These are phyloP conservation scores for Rhinogobius similis DNA, from an alignment of 2,113 vertebrate species.

Conservation along the genomic window DNA sequence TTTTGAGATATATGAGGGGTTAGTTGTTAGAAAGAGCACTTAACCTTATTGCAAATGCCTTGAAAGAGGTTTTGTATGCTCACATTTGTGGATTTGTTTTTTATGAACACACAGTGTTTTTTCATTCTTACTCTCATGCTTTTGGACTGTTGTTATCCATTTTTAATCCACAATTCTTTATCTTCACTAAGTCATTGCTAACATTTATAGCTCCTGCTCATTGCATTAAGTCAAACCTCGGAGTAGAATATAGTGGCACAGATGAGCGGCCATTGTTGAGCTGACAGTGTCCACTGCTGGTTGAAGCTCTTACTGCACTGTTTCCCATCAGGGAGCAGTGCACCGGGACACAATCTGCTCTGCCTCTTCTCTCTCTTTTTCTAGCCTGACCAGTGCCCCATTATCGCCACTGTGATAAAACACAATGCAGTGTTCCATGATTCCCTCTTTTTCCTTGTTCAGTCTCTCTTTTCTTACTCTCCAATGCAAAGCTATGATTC, in stretches of 20 bases:
- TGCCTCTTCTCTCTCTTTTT: not conserved
- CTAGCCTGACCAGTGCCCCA: not conserved
- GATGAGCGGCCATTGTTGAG: conserved; percentile 66
- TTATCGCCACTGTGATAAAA: not conserved
- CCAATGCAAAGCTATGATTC: not conserved
- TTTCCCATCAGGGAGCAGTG: conserved; percentile 11
- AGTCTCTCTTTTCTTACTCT: not conserved
- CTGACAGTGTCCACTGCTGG: conserved; percentile 84
- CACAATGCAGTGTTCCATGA: not conserved
- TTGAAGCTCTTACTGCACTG: conserved; percentile 73
- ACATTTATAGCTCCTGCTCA: not conserved
- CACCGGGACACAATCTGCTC: not conserved
- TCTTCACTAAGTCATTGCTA: not conserved
- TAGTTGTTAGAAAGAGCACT: no score
- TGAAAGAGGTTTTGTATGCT: not conserved
- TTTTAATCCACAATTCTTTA: not conserved
- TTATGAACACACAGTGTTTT: not conserved
- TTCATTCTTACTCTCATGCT: not conserved
- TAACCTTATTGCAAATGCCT: not conserved
- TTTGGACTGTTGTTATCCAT: not conserved
- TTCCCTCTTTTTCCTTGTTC: not conserved
- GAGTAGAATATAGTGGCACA: not conserved
- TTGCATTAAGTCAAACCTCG: not conserved
- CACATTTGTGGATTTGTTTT: not conserved
- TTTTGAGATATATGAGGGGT: no score